phyloP scores from a whole-genome alignment of 1,140 invertebrate species.

The Temnothorax curvispinosus region DNA sequence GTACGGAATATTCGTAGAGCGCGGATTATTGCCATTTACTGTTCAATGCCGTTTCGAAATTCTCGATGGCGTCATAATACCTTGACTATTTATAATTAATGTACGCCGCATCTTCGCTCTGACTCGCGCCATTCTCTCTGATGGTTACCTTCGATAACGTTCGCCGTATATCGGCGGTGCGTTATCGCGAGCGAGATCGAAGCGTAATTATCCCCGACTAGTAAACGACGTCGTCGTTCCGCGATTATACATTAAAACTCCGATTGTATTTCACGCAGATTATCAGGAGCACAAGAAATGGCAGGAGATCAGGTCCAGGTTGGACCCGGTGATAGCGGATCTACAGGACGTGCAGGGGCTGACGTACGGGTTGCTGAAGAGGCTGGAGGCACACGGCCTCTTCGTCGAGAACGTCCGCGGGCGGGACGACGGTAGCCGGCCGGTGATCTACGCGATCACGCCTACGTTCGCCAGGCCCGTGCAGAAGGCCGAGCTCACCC shows the following conservation, averaged over 20 bases:
- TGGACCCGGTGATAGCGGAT: slow-evolving; percentile 58
- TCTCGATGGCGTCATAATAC: background rate
- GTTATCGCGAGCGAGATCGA: background rate
- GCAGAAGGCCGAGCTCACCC: slow-evolving; percentile 98
- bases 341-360: slow-evolving; percentile 39
- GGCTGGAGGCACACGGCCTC: slow-evolving; percentile 22
- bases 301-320: slow-evolving; percentile 43
- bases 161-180: background rate
- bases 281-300: slow-evolving; percentile 72
- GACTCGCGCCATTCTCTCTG: background rate
- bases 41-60: background rate
- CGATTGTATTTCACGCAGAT: slow-evolving; percentile 53
- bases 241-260: background rate
- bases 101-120: background rate
- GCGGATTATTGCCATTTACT: background rate
- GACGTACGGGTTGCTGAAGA: slow-evolving; percentile 44
- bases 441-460: slow-evolving; percentile 94
- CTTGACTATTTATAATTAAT: slow-evolving; percentile 16
- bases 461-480: slow-evolving; percentile 95
- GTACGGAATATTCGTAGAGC: background rate
- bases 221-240: background rate
- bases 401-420: background rate
- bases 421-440: background rate
- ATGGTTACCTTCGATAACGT: background rate
- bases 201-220: background rate